Conservation (phyloP, 1,140 invertebrate genomes). For the Procambarus clarkii region DNA sequence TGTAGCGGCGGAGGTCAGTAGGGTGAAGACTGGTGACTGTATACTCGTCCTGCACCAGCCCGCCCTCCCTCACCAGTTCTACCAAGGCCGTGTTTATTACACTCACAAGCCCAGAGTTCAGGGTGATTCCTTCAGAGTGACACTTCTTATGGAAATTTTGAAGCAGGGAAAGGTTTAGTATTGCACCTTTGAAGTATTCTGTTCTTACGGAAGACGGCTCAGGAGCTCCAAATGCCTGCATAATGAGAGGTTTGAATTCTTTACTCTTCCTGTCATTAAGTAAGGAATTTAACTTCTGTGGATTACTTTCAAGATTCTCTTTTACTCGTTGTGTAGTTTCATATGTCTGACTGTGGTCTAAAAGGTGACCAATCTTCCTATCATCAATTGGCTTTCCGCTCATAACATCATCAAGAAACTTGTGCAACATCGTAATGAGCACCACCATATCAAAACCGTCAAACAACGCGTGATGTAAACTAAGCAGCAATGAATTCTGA, state of each 20-base stretch:
- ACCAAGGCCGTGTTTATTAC: constrained; percentile 31
- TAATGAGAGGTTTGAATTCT: neutral
- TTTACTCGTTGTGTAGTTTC: neutral
- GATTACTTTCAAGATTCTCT: constrained; percentile 13
- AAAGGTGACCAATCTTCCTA: neutral
- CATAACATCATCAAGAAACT: neutral
- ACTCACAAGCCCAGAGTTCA: neutral
- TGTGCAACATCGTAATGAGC: neutral
- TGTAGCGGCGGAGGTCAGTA: constrained; percentile 19
- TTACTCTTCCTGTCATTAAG: neutral
- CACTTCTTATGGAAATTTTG: neutral
- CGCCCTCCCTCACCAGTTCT: constrained; percentile 32
- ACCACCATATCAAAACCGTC: neutral
- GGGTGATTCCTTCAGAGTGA: neutral
- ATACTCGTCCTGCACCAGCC: neutral
- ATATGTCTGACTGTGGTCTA: neutral
- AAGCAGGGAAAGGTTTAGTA: neutral
- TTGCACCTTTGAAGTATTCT: neutral
- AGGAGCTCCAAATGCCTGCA: neutral
- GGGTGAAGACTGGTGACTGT: constrained; percentile 17
- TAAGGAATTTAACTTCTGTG: neutral
- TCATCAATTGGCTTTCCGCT: neutral
- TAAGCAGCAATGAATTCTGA: neutral
- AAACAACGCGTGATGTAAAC: neutral
- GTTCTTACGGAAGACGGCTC: neutral